Base-by-base conservation (phyloP, 2,113 vertebrate species). In the Macroglossus sobrinus region DNA sequence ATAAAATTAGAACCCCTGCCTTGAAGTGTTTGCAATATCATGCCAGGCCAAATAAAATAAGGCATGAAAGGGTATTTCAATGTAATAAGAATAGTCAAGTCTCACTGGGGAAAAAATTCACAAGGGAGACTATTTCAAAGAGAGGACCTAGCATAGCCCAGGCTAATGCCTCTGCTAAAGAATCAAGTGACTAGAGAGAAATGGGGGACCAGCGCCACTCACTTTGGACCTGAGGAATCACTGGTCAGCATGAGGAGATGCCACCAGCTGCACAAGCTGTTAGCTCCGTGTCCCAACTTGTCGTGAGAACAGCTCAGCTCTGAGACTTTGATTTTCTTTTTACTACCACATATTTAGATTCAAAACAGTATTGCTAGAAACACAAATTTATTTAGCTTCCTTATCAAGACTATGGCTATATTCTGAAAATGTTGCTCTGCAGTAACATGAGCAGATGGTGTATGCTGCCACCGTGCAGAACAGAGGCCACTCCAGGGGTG, bases 1-100 rank as follows among this genome's bases (percentile, higher is more conserved):
- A 92, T 87, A 94, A 96, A 94, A 95, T 75, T 38, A 40, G 50
- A 69, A 82, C 64, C 59, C 43, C 75, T 93, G 91, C 74, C 30
- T 69, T 72, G 4, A 89, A 96, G 91, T 61, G 43, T 28, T 76
- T 82, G 40, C 68, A 84, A 22, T 91, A 84, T 75, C 74, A 55
- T 80, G 38, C 1, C 22, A 69, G 64, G 19, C 43, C 76, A 35
- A 76, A 89, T 79, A 84, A 95, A 94, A 80, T 38, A 69, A 90
- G 86, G 35, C 63, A 71, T 21, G 11, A 94, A 89, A 79, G 40
- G 45, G 40, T 30, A 66, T 28, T 69, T 84, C 69, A 75, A 7
- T 79, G 53, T 68, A 50, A 38, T 18, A 53, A 69, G 66, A 80
- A 79, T 13, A 68, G 47, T 74, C 82, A 92, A 38, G 68, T 93